These are phyloP conservation scores for Sinopyrophorus schimmeli DNA, from an alignment of 2,888 invertebrate species.

Conservation along the genomic window DNA sequence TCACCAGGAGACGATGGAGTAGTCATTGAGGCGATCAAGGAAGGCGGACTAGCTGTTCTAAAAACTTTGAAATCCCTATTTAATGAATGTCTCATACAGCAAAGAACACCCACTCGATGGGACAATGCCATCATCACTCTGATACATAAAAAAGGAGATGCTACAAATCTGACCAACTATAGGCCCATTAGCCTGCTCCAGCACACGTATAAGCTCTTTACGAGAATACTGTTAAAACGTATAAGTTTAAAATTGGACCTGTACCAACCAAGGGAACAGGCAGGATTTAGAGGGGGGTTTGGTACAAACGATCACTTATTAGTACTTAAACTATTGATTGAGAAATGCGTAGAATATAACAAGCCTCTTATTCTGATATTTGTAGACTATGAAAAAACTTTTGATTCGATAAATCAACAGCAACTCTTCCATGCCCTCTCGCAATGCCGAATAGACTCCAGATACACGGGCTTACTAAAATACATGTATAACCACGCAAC, in stretches of 20 bases:
- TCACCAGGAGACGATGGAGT: too few species aligned
- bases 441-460: too few species aligned
- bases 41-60: neutral
- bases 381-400: conserved; percentile 2
- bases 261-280: neutral
- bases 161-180: too few species aligned
- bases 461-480: neutral
- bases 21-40: neutral
- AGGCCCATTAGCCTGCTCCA: too few species aligned
- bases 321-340: neutral
- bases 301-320: neutral
- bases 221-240: neutral
- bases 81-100: neutral
- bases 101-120: conserved; percentile 5
- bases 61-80: neutral
- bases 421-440: neutral
- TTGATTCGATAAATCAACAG: conserved; percentile 4
- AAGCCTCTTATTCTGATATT: conserved; percentile 1
- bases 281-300: neutral
- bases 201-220: neutral
- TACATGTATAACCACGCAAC: neutral
- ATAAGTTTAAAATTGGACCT: neutral
- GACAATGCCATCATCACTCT: conserved; percentile 1
- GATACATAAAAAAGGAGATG: too few species aligned
- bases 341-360: conserved; percentile 2